These are phyloP conservation scores for Drosophila repleta DNA, from an alignment of 1,140 invertebrate genomes.

Conservation along the genomic window DNA sequence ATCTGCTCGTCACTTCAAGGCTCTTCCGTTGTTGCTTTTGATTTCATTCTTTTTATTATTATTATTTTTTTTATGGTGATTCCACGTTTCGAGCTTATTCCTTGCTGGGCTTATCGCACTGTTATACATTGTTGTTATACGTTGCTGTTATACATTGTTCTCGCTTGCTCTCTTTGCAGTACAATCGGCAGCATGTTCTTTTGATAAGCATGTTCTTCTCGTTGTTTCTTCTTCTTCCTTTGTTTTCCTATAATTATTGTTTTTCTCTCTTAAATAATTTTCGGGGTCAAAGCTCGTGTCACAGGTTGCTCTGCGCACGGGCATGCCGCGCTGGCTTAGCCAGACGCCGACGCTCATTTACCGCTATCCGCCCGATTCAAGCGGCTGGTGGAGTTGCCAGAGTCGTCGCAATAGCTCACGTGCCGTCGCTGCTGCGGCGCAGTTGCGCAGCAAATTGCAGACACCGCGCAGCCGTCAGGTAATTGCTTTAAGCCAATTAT, in stretches of 20 bases:
- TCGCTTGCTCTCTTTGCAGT: conserved; percentile 13
- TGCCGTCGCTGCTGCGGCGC: conserved; percentile 45
- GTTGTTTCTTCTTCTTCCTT: not conserved
- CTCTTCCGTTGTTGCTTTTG: conserved; percentile 3
- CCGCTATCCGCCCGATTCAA: not conserved
- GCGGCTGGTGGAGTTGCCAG: conserved; percentile 10
- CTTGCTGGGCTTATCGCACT: conserved; percentile 22
- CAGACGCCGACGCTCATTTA: not conserved
- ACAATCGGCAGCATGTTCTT: conserved; percentile 1
- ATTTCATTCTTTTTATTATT: conserved; percentile 6
- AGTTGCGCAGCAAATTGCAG: conserved; percentile 30
- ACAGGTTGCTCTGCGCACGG: conserved; percentile 7
- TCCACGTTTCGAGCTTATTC: conserved; percentile 16
- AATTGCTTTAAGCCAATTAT: conserved; percentile 8
- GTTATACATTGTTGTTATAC: conserved; percentile 4
- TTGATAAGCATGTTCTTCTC: conserved; percentile 22
- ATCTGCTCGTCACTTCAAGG: not conserved
- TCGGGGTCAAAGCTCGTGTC: conserved; percentile 19
- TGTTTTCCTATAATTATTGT: not conserved
- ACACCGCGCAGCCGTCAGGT: conserved; percentile 23
- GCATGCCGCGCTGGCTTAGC: not conserved
- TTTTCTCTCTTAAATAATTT: conserved; percentile 9
- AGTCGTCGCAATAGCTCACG: conserved; percentile 42
- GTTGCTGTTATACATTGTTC: conserved; percentile 13
- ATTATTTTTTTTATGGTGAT: conserved; percentile 5